Evolutionary conservation across 1,140 invertebrate species (phyloP).

Genomic region (Lanistes nyassanus): DNA sequence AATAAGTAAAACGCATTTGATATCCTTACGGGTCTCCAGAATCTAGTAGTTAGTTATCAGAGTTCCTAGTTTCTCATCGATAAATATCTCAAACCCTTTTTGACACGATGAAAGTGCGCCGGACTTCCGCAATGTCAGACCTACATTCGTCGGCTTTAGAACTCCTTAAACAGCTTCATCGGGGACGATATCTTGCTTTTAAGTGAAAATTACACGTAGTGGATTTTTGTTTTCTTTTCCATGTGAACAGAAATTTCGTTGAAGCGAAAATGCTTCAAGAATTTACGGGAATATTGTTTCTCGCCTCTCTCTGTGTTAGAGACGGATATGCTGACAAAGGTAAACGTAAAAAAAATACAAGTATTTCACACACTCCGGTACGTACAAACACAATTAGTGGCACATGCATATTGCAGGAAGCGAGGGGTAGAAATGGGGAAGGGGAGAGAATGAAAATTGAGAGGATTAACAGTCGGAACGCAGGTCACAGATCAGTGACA

Average conservation of each 20-base stretch:
- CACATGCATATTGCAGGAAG: neutral
- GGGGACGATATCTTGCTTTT: neutral
- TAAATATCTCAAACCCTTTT: too few relatives aligned
- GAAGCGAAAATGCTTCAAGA: neutral
- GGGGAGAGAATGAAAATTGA: neutral
- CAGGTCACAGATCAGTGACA: too few relatives aligned
- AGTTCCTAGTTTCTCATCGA: too few relatives aligned
- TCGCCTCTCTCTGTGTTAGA: neutral
- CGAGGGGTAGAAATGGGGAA: neutral
- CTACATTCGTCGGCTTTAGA: too few relatives aligned
- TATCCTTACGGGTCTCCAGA: too few relatives aligned
- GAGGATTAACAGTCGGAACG: too few relatives aligned
- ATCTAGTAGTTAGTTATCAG: too few relatives aligned
- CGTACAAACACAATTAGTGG: neutral
- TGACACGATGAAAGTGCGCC: too few relatives aligned
- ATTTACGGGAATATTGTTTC: neutral
- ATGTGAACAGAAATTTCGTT: neutral
- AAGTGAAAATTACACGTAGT: neutral
- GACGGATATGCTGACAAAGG: neutral
- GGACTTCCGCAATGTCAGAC: too few relatives aligned
- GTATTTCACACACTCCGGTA: neutral
- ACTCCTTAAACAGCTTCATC: too few relatives aligned
- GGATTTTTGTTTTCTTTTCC: neutral
- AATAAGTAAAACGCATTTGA: too few relatives aligned
- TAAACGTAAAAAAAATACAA: neutral